A percentile compares a stretch with the other conserved stretches of the same genome.
These are phyloP conservation scores for Tetrax tetrax DNA, from an alignment of 2,113 vertebrate genomes.

Conservation along the genomic window DNA sequence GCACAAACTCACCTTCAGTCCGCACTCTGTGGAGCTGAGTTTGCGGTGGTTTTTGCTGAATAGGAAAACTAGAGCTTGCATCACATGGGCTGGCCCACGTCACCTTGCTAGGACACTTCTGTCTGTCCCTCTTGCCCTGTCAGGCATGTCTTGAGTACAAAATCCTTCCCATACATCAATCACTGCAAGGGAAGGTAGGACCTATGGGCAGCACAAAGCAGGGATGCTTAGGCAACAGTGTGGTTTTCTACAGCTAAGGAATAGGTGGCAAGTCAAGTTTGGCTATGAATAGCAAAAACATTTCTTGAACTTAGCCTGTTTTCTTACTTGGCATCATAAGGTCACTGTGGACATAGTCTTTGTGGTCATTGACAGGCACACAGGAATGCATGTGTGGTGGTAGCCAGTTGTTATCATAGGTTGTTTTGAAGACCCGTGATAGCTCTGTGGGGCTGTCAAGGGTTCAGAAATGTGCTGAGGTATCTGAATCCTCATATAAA, in stretches of 20 bases:
- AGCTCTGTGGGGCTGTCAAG: not conserved
- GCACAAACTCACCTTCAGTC: not conserved
- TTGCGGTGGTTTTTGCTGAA: not conserved
- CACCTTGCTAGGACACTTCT: not conserved
- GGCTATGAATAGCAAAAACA: not conserved
- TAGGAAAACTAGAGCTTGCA: not conserved
- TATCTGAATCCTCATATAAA: not conserved
- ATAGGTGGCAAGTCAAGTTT: not conserved
- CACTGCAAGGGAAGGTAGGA: not conserved
- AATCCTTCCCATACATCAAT: not conserved
- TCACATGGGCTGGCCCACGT: not conserved
- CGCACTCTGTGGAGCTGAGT: not conserved
- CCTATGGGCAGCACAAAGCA: not conserved
- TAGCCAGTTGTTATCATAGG: not conserved
- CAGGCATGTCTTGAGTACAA: not conserved
- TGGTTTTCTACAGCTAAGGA: not conserved
- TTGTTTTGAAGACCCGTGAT: fast-evolving
- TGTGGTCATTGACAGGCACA: not conserved
- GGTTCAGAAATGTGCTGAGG: not conserved
- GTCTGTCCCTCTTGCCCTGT: not conserved
- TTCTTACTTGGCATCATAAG: not conserved
- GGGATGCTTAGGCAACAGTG: not conserved
- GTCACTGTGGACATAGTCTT: not conserved
- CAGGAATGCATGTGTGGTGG: not conserved
- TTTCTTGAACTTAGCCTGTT: not conserved